Evolutionary conservation across 1,140 invertebrate genomes (phyloP).

Genomic region (Drosophila nebulosa): DNA sequence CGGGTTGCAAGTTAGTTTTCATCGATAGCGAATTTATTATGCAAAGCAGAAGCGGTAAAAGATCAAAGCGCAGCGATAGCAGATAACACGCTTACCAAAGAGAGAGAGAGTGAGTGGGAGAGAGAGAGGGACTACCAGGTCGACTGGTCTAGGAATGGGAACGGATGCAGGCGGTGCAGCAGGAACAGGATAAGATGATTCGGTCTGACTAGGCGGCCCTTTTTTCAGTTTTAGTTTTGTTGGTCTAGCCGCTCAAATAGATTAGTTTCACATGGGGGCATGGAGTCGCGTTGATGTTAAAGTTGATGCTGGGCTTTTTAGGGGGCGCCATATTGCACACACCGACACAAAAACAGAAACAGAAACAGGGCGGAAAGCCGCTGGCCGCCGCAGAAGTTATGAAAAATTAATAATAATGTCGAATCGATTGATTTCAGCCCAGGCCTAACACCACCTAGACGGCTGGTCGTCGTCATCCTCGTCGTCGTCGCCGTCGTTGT

Average conservation of each 20-base stretch:
- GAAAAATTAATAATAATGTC: conserved; percentile 81
- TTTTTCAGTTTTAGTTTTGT: conserved; percentile 22
- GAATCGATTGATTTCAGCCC: conserved; percentile 80
- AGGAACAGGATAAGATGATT: conserved; percentile 15
- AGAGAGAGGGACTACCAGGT: not conserved
- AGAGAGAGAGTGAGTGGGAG: not conserved
- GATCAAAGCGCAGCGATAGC: conserved; percentile 76
- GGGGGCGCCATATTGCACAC: conserved; percentile 76
- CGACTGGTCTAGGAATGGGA: too few relatives aligned
- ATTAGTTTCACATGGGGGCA: conserved; percentile 77
- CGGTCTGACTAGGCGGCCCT: conserved; percentile 55
- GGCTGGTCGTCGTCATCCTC: conserved; percentile 56
- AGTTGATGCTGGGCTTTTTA: conserved; percentile 48
- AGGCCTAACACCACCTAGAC: conserved; percentile 67
- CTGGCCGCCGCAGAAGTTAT: conserved; percentile 80
- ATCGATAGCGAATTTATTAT: conserved; percentile 79
- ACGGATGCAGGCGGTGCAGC: not conserved
- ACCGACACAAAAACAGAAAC: not conserved
- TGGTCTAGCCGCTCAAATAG: conserved; percentile 64
- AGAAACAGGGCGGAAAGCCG: conserved; percentile 55
- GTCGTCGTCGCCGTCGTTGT: conserved; percentile 7
- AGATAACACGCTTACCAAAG: conserved; percentile 60
- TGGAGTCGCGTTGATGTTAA: conserved; percentile 14
- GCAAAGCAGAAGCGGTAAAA: conserved; percentile 79
- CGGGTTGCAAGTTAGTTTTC: conserved; percentile 73